Evolutionary conservation across 1,140 invertebrate species (phyloP).

Genomic region (Dryas iulia): DNA sequence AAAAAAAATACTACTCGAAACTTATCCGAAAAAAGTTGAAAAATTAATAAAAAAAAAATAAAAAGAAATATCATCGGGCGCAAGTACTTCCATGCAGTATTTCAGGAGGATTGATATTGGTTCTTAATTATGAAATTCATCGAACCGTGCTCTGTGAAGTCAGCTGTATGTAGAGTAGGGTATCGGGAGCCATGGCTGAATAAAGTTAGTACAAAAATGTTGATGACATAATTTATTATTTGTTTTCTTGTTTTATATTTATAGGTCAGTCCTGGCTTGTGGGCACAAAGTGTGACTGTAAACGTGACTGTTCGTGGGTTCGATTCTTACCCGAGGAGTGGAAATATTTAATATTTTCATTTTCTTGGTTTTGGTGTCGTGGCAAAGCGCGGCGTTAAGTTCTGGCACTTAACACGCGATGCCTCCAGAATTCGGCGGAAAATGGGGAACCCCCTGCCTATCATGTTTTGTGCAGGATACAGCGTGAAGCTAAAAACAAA

Average conservation of each 20-base stretch:
- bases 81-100: not conserved
- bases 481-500: no score
- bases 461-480: no score
- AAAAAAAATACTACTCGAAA: not conserved
- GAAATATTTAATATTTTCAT: no score
- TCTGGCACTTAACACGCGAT: no score
- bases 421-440: no score
- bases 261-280: no score
- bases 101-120: slow-evolving; percentile 1
- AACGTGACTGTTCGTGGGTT: no score
- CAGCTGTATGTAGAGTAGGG: not conserved
- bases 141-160: not conserved
- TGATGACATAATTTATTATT: not conserved
- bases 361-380: no score
- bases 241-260: not conserved
- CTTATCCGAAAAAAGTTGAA: not conserved
- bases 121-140: slow-evolving; percentile 2
- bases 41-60: not conserved
- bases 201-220: not conserved
- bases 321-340: no score
- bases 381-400: no score
- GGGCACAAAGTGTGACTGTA: no score
- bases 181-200: not conserved
- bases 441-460: no score
- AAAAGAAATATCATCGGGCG: not conserved